These are phyloP conservation scores for Excalfactoria chinensis DNA, from an alignment of 2,113 vertebrate species.

Conservation along the genomic window DNA sequence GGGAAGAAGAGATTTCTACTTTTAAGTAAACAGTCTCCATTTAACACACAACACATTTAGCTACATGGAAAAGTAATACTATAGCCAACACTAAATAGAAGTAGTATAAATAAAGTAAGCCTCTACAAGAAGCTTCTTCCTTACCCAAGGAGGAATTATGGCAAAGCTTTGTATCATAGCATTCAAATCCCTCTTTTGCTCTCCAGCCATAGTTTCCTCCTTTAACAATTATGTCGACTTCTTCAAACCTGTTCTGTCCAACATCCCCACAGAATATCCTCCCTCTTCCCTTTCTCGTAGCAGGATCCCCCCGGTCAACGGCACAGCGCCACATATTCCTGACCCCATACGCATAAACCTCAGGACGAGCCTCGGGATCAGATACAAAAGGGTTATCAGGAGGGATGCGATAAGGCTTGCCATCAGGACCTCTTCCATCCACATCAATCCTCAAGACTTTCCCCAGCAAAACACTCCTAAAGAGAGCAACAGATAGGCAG, in stretches of 20 bases:
- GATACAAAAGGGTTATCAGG: slow-evolving; percentile 82
- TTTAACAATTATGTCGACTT: slow-evolving; percentile 84
- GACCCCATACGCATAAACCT: slow-evolving; percentile 85
- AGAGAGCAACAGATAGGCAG: background rate
- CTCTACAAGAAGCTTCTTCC: background rate
- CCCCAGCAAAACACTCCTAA: slow-evolving; percentile 84
- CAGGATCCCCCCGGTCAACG: slow-evolving; percentile 81
- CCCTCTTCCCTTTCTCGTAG: slow-evolving; percentile 76
- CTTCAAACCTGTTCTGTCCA: slow-evolving; percentile 88
- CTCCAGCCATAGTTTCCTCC: slow-evolving; percentile 90
- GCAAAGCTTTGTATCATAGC: slow-evolving; percentile 84
- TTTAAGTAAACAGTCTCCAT: background rate
- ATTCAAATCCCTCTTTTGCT: slow-evolving; percentile 89
- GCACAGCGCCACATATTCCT: slow-evolving; percentile 90
- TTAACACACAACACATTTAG: background rate
- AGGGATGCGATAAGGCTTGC: slow-evolving; percentile 78
- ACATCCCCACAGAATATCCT: slow-evolving; percentile 89
- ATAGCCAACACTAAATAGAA: background rate
- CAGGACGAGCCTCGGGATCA: slow-evolving; percentile 73
- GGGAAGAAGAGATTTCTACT: background rate
- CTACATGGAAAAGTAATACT: background rate
- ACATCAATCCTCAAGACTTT: slow-evolving; percentile 87
- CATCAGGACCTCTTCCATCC: slow-evolving; percentile 57
- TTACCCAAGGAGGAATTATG: slow-evolving; percentile 84
- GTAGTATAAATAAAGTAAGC: background rate